Evolutionary conservation across 2,888 invertebrate species (phyloP), one percentile per base, ranked within the genome.

Genomic region (Pachymerium ferrugineum): DNA sequence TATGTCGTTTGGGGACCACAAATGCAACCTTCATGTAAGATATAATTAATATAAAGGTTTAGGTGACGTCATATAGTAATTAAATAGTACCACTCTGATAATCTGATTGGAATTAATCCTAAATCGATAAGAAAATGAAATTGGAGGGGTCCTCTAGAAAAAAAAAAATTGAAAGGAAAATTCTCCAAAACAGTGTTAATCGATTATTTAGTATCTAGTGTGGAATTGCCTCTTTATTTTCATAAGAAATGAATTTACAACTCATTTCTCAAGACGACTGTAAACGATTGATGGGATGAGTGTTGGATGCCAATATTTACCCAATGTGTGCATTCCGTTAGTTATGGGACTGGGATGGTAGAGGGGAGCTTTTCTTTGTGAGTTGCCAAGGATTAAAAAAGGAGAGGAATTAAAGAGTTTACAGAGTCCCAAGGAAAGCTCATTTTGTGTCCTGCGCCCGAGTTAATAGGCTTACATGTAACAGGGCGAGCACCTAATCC

Each of bases 401-500:
- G 38, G 71, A 38, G 25, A 71, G 38, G 71, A 71, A 71, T 71
- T 71, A 71, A 71, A 71, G 71, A 71, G 71, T 71, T 71, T 71
- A 71, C 71, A 71, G 71, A 71, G 71, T 71, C 71, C 28, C 31
- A 71, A 71, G 71, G 71, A 71, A 71, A 71, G 71, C 71, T 71
- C 71, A 71, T 71, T 71, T 71, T 38, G 71, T 71, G 71, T 71
- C 71, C 71, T 62, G 62, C 62, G 38, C 33, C 33, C 38, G 71
- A 71, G 71, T 71, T 71, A 71, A 71, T 71, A 71, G 71, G 71
- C 71, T 71, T 71, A 71, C 71, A 71, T 71, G 71, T 71, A 71
- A 71, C 71, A 71, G 35, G 62, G 31, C 71, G 71, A 38, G 28
- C 71, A 38, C 33, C 71, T 71, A 71, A 71, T 71, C 71, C 71